Base-by-base conservation (phyloP, 1,140 invertebrate species). In the Euura saliciscinereae region DNA sequence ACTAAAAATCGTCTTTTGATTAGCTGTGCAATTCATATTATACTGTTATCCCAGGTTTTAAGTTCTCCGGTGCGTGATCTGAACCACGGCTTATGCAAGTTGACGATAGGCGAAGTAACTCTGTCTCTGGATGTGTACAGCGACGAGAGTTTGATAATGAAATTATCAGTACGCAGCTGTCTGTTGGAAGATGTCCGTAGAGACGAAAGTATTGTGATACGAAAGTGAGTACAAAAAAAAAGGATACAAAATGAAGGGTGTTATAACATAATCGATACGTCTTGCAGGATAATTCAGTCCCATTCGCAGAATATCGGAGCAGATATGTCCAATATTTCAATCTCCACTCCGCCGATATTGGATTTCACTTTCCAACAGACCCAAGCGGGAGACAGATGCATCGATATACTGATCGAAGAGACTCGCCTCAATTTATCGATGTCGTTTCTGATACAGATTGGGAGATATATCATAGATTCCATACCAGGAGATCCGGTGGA, bases 51-150 rank as follows among this genome's bases (percentile, higher is more conserved):
- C 1, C 59, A 90, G 87, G 82, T 93, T 2, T 81, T 94, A 7
- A 94, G 93, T 83, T 94, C 93, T 2, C 93, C 93, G 2, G 92
- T 94, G 2, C 87, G 93, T 11, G 93, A 94, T 79, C 79, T 92
- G 72, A 93, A 92, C 78, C 92, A 92, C 74, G 93, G 93, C 2
- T 84, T 95, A 11, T 93, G 93, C 11, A 92, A 91, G 78, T 84
- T 95, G 44, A 91, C 91, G 45, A 89, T 94, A 6, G 91, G 92
- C n/a, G 94, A 95, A 84, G 88, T 92, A 1, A 89, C 88, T 43
- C 78, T 91, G 2, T 89, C 89, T 5, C 83, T 92, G 51, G 91
- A 93, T 51, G 89, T 91, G 71, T 93, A 91, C 76, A 93, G 91
- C 64, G 94, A 95, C 79, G 89, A 88, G 45, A 94, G 93, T 77